Conservation (phyloP, 2,888 invertebrate genomes). For the Dascillus cervinus region DNA sequence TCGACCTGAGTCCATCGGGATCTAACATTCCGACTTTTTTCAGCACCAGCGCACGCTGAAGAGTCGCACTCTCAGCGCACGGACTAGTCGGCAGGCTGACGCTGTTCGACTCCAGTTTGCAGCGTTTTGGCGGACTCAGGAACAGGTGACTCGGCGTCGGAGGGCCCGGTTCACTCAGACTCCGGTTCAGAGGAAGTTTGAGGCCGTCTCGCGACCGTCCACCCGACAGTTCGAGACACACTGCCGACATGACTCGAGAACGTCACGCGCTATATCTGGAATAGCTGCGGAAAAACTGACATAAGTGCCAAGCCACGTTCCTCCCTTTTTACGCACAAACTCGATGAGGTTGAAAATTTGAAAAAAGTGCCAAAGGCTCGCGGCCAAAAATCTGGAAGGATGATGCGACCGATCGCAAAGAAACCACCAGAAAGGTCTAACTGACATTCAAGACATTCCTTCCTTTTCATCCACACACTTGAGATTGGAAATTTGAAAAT, state of each 20-base stretch:
- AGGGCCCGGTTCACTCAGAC: constrained; percentile 51
- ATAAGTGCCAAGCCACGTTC: constrained; percentile 28
- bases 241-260: constrained; percentile 43
- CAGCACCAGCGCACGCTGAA: constrained; percentile 46
- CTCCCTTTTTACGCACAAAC: constrained; percentile 4
- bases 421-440: too few relatives aligned
- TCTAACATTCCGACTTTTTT: constrained; percentile 47
- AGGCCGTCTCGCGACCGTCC: constrained; percentile 48
- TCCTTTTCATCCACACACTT: too few relatives aligned
- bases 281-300: constrained; percentile 34
- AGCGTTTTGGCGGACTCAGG: constrained; percentile 42
- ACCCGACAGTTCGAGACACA: constrained; percentile 45
- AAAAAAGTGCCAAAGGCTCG: neutral
- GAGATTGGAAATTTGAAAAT: too few relatives aligned
- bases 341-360: neutral
- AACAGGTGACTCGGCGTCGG: constrained; percentile 32
- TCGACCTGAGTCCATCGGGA: constrained; percentile 45
- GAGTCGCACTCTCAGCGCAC: constrained; percentile 48
- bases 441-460: too few relatives aligned
- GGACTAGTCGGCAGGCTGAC: constrained; percentile 46
- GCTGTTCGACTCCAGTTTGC: constrained; percentile 47
- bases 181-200: constrained; percentile 49
- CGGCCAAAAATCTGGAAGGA: too few relatives aligned
- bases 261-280: constrained; percentile 42
- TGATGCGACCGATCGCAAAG: too few relatives aligned